phyloP scores from a whole-genome alignment of 2,888 invertebrate species.

The Agriopis leucophaearia region DNA sequence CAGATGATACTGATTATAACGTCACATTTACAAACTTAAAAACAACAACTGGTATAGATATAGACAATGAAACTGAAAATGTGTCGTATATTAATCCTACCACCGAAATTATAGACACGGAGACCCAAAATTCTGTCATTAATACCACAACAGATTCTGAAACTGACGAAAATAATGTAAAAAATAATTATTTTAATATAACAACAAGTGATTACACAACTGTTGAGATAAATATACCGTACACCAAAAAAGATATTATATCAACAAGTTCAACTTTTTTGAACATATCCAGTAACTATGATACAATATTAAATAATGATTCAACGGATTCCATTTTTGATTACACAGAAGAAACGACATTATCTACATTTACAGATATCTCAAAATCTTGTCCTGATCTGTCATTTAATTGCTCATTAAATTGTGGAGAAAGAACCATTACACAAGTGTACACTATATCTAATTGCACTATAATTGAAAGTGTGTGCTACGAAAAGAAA shows the following conservation, averaged over 20 bases:
- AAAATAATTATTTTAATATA: background rate
- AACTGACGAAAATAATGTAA: background rate
- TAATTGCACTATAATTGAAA: constrained; percentile 66
- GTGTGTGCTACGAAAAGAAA: constrained; percentile 65
- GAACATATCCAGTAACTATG: constrained; percentile 3
- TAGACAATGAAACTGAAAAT: constrained; percentile 21
- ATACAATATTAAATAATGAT: constrained; percentile 29
- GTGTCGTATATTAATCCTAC: constrained; percentile 13
- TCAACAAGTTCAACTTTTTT: constrained; percentile 1
- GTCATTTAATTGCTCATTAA: constrained; percentile 69
- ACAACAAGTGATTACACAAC: constrained; percentile 11
- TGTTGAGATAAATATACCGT: constrained; percentile 10
- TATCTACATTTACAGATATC: constrained; percentile 21
- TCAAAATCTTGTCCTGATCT: constrained; percentile 58
- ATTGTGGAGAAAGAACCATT: constrained; percentile 66
- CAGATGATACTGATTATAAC: constrained; percentile 24
- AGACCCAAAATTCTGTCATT: constrained; percentile 5
- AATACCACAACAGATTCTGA: background rate
- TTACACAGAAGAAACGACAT: constrained; percentile 12
- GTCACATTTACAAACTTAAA: constrained; percentile 25
- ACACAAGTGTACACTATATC: constrained; percentile 73
- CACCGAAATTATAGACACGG: background rate
- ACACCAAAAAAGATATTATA: background rate
- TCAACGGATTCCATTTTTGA: constrained; percentile 25
- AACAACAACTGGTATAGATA: constrained; percentile 31